phyloP scores from a whole-genome alignment of 2,113 vertebrate species.

The Vulpes lagopus region DNA sequence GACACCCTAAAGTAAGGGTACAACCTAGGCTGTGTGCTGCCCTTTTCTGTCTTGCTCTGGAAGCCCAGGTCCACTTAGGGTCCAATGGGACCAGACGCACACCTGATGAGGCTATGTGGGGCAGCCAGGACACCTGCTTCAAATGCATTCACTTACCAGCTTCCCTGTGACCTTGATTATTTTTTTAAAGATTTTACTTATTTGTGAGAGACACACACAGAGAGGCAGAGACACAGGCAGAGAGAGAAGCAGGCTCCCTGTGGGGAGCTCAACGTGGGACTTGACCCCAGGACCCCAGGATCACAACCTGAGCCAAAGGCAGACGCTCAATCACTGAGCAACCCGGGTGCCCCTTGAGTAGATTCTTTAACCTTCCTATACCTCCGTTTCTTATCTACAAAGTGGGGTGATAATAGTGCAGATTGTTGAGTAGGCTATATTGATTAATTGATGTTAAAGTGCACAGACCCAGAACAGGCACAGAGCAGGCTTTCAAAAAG shows the following conservation, averaged over 20 bases:
- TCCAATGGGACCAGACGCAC: neutral
- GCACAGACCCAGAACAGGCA: neutral
- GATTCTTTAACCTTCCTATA: neutral
- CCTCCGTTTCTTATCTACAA: constrained; percentile 6
- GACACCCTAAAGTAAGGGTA: neutral
- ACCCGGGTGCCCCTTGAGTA: neutral
- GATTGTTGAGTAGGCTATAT: neutral
- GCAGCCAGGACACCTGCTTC: neutral
- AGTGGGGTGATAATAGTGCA: neutral
- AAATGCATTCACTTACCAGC: neutral
- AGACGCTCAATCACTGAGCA: too few relatives aligned
- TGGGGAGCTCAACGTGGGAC: too few relatives aligned
- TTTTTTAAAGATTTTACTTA: too few relatives aligned
- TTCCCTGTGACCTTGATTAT: neutral
- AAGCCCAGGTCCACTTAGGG: neutral
- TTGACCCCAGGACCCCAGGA: too few relatives aligned
- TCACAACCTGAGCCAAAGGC: too few relatives aligned
- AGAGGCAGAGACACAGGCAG: too few relatives aligned
- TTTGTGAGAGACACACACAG: too few relatives aligned
- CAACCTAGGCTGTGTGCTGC: neutral
- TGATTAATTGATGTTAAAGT: neutral
- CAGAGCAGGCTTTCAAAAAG: neutral
- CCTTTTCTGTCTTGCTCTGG: neutral
- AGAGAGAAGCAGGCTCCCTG: too few relatives aligned
- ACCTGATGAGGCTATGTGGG: neutral